Evolutionary conservation across 2,888 invertebrate genomes (phyloP), one percentile per base, ranked within the genome.

Genomic region (Choreutis nemorana): DNA sequence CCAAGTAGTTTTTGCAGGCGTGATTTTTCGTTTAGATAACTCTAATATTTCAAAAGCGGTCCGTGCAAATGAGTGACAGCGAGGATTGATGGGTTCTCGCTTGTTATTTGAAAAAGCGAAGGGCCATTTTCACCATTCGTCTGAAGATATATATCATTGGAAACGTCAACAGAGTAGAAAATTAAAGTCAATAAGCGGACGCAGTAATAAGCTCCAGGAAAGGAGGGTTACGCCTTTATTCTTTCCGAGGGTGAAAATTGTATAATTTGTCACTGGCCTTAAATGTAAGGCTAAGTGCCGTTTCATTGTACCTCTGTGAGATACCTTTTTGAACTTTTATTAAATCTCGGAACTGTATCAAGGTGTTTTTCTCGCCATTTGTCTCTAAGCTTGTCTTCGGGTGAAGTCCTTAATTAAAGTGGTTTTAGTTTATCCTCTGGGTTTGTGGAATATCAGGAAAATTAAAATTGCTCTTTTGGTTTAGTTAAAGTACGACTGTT

Each of bases 81-180:
- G 25, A 64, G 45, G 72, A 78, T 78, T 70, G 77, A 78, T 78
- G 68, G 63, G 48, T 45, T 41, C 46, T 51, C 56, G 57, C 58
- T 70, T 72, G 77, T 75, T 75, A 75, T 78, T 75, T 78, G 75
- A 75, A 77, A 73, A 77, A 75, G 73, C 71, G 62, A 52, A 65
- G 57, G 64, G 59, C 66, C 66, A 72, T 73, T 77, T 61, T 51
- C 60, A 53, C 67, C 58, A 57, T 65, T 64, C 59, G 48, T 44
- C 50, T 43, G 47, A 45, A 67, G 65, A 57, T 67, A 75, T 73
- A 71, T 68, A 73, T 78, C 72, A 75, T 63, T 63, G 63, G 61
- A 55, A 65, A 68, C 67, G 77, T 73, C 72, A 75, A 75, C 67
- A 75, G 58, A 55, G 67, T 59, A 72, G 71, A 75, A 77, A 75